Base-by-base conservation (phyloP, 2,888 invertebrate genomes). In the Sinelater perroti region DNA sequence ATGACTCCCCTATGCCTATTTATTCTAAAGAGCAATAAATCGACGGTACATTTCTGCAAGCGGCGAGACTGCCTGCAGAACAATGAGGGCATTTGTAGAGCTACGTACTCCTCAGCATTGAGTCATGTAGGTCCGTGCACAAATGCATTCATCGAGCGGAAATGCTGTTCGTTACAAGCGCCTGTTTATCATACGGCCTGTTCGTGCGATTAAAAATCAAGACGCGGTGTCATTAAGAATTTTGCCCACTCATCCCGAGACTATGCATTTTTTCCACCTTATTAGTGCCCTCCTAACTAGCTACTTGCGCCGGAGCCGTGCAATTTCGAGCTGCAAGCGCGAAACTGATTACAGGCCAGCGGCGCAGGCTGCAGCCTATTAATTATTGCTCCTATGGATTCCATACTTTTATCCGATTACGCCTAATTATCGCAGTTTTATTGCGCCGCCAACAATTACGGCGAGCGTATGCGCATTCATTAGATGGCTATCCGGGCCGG, bases 191-290 rank as follows among this genome's bases (percentile, higher is more conserved):
- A 56, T 60, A 60, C 33, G 18, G 44, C 42, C 16, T 44, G 53
- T 44, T 56, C 42, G 66, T 61, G 52, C 65, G 70, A 73, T 73
- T 72, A 72, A 71, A 70, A 70, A 70, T 69, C 70, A 70, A 63
- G 65, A 71, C 66, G 66, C 59, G 66, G 53, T 67, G 61, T 67
- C 63, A 63, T 62, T 56, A 52, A 67, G 67, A 73, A 70, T 70
- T 54, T 62, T 70, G 73, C 73, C 64, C 56, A 65, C 68, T 74
- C 74, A 74, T 72, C 66, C 61, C 61, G 52, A 58, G 47, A 64
- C 69, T 70, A 71, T 74, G 71, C 70, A 72, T 74, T 73, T 73
- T 66, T 70, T 67, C 62, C 64, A 63, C 62, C 67, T 70, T 66
- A 71, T 72, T 71, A 72, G 49, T 54, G 28, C 50, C 45, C 40